Base-by-base conservation (phyloP, 1,140 invertebrate species). In the Daktulosphaira vitifoliae region DNA sequence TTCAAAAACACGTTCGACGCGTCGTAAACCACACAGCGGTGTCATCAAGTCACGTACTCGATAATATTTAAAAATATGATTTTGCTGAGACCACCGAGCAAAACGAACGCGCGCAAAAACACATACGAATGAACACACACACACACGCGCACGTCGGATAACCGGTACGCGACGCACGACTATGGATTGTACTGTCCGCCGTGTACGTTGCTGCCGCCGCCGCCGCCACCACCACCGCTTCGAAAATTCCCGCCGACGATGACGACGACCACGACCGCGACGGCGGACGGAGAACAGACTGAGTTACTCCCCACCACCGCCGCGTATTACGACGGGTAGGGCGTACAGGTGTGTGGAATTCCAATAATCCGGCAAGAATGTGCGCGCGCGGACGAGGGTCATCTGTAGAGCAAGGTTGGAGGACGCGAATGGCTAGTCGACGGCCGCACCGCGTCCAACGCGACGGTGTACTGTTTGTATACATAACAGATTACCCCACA, bases 301-400 rank as follows among this genome's bases (percentile, higher is more conserved):
- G 16, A 11, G 29, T 33, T 33, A 6, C 29, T 33, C 29, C 29
- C 29, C 29, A 33, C 29, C 29, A 33, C 29, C 11, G 29, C 29
- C 29, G 29, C 11, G n/a, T n/a, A n/a, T n/a, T n/a, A n/a, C 29
- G 29, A 33, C 29, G 29, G 29, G 29, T 33, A 33, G 29, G 53
- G 22, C 54, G 54, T 59, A 46, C 56, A 48, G 56, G 56, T 62
- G n/a, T n/a, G 56, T 62, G 56, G 56, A 62, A 62, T 62, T 62
- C 56, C 56, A 62, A 62, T 48, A 62, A 62, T 62, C 56, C 42
- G 42, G 26, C 56, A 62, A 62, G 56, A 62, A 62, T 62, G 56
- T 16, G 42, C 54, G 54, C 54, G 54, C 33, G 39, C 56, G 56
- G 53, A 13, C 53, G 53, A 56, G 53, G 56, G 56, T 62, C 56